Conservation (phyloP, 2,888 invertebrate genomes). For the Macrostomum cliftonense region DNA sequence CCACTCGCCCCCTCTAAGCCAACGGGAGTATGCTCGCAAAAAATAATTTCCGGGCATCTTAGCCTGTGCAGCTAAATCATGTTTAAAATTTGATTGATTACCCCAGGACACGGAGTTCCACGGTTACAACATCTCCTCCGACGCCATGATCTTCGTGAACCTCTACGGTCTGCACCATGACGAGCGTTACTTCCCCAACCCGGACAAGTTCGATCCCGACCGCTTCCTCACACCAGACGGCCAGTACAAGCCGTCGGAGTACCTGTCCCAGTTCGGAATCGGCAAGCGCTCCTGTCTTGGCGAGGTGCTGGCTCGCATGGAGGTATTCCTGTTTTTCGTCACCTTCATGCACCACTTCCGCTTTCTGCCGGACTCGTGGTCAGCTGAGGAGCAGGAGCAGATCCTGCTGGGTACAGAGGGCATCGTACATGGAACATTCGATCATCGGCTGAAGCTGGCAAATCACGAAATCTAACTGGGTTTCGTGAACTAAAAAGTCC, state of each 20-base stretch:
- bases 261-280: slow-evolving; percentile 4
- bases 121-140: slow-evolving; percentile 22
- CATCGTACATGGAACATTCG: too few relatives aligned
- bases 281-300: slow-evolving; percentile 7
- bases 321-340: slow-evolving; percentile 6
- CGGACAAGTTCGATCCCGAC: slow-evolving; percentile 18
- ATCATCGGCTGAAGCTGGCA: too few relatives aligned
- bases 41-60: too few relatives aligned
- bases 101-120: slow-evolving; percentile 17
- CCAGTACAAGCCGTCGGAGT: slow-evolving; percentile 1
- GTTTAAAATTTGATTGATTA: too few relatives aligned
- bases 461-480: too few relatives aligned
- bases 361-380: too few relatives aligned
- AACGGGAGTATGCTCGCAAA: too few relatives aligned
- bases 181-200: slow-evolving; percentile 16
- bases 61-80: too few relatives aligned
- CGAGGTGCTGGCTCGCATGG: slow-evolving; percentile 5
- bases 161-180: slow-evolving; percentile 18
- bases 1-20: too few relatives aligned
- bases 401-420: too few relatives aligned
- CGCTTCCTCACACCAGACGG: slow-evolving; percentile 16
- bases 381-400: too few relatives aligned
- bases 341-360: slow-evolving; percentile 4
- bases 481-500: too few relatives aligned
- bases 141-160: slow-evolving; percentile 16